Conservation (phyloP, 1,140 invertebrate species). For the Laupala kohalensis region DNA sequence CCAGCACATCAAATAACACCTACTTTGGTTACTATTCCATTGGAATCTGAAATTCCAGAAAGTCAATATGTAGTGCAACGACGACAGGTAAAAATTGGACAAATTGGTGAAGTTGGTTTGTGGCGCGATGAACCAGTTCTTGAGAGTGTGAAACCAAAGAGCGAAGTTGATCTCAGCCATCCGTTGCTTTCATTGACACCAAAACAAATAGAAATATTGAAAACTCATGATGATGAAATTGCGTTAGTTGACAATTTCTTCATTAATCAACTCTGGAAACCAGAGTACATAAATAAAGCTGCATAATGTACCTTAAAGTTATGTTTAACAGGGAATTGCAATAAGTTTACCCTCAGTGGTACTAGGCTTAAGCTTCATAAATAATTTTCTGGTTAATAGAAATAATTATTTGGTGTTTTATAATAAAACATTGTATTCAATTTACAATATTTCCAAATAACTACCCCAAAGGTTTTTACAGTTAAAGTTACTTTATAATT, state of each 20-base stretch:
- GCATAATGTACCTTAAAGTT: neutral
- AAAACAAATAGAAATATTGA: neutral
- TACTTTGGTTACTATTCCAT: neutral
- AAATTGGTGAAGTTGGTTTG: neutral
- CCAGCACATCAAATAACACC: neutral
- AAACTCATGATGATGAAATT: conserved; percentile 16
- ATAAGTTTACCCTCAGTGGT: neutral
- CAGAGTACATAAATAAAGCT: conserved; percentile 30
- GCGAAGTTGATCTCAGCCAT: neutral
- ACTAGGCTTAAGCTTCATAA: too few relatives aligned
- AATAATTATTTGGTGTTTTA: too few relatives aligned
- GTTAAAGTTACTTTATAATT: neutral
- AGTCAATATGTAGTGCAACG: neutral
- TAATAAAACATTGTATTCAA: too few relatives aligned
- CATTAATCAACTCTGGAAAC: conserved; percentile 40
- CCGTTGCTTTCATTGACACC: neutral
- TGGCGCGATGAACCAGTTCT: neutral
- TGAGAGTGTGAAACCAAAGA: neutral
- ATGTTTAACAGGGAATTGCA: neutral
- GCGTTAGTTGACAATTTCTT: conserved; percentile 39
- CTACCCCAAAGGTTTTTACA: too few relatives aligned
- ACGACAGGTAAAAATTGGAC: neutral
- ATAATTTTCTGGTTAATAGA: too few relatives aligned
- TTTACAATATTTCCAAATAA: too few relatives aligned
- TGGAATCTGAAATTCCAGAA: neutral